phyloP scores from a whole-genome alignment of 1,140 invertebrate species.

The Diachasma alloeum region DNA sequence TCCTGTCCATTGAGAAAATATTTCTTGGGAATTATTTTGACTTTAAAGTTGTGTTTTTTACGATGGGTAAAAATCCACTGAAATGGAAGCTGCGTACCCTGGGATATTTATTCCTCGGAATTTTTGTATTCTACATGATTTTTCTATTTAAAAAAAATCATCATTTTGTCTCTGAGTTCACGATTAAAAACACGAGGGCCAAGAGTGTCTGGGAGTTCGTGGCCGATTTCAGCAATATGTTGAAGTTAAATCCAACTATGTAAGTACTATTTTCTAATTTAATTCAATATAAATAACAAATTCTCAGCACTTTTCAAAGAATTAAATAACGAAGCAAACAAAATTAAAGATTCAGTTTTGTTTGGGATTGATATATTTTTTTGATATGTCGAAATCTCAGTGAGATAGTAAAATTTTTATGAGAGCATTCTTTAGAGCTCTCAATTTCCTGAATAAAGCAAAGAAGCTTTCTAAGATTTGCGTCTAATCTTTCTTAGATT shows the following conservation, averaged over 20 bases:
- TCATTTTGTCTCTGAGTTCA: slow-evolving; percentile 51
- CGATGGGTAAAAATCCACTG: slow-evolving; percentile 57
- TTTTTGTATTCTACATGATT: slow-evolving; percentile 41
- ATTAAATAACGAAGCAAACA: no score
- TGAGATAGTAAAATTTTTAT: no score
- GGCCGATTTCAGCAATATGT: slow-evolving; percentile 78
- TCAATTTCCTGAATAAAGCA: no score
- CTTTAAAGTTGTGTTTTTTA: background rate
- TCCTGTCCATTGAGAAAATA: no score
- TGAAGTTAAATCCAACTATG: slow-evolving; percentile 77
- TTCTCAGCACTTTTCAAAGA: no score
- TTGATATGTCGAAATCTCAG: no score
- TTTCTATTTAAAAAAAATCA: slow-evolving; percentile 54
- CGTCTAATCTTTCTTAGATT: no score
- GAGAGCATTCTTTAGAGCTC: no score
- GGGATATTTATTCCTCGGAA: slow-evolving; percentile 23
- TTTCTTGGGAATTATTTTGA: background rate
- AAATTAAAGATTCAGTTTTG: no score
- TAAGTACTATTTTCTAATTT: slow-evolving; percentile 59
- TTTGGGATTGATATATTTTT: no score
- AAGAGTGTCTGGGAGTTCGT: slow-evolving; percentile 76
- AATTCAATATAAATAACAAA: background rate
- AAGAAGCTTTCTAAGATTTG: no score
- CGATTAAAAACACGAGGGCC: slow-evolving; percentile 66
- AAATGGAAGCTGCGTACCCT: slow-evolving; percentile 56